Evolutionary conservation across 2,888 invertebrate genomes (phyloP), one percentile per base, ranked within the genome.

Genomic region (Resseliella maxima): DNA sequence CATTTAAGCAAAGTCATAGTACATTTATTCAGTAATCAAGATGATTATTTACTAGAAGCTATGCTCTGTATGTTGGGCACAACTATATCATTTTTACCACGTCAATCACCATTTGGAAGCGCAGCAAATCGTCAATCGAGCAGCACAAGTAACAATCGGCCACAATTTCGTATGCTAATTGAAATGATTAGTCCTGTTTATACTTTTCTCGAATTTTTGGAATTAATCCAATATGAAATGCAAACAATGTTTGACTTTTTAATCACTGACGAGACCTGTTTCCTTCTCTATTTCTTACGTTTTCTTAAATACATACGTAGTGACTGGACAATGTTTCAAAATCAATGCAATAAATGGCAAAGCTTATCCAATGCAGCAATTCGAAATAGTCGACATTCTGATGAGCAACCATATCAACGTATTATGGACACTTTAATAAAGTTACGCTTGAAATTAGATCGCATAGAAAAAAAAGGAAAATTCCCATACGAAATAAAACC

Each of bases 401-500:
- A 50, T 21, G 90, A 93, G 0, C 91, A 90, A 10, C 92, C 93
- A 85, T 91, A 96, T 85, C 96, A 96, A 89, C 95, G 95, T 89
- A 96, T 96, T 0, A 97, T 97, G 96, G 93, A 95, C 87, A 95
- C 97, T 86, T 91, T 97, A 46, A 96, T 95, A 89, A 92, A 95
- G 86, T 92, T 97, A 87, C 93, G 96, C 88, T 92, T 95, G 88
- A 95, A 96, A 89, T 96, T 97, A 88, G 95, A 95, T 88, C 93
- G 96, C 89, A 92, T 97, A 88, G 97, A 97, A 10, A 94, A 96
- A 0, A 95, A 95, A 89, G 94, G 96, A 88, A 91, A 97, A 86
- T 97, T 97, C 90, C 97, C 97, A 0, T 97, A 97, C 90, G 97
- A 97, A 90, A 97, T 97, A 89, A 96, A 95, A 89, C 97, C 97